Conservation (phyloP, 2,113 vertebrate genomes). For the Rynchops niger region DNA sequence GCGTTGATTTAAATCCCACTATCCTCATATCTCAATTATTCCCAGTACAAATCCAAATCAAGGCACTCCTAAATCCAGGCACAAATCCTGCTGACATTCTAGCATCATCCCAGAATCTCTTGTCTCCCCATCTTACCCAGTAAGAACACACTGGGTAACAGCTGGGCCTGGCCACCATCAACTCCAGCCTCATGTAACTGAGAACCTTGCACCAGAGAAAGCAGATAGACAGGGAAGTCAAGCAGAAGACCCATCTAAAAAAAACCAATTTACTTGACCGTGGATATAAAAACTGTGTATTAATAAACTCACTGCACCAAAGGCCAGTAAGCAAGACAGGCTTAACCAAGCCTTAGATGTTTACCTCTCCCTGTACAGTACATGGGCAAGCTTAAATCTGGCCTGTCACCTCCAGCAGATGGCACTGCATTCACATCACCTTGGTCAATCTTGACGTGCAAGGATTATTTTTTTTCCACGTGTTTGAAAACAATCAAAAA, state of each 20-base stretch:
- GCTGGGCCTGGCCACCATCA: not conserved
- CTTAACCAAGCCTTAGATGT: not conserved
- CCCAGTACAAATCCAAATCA: not conserved
- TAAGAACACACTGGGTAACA: not conserved
- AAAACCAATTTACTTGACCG: not conserved
- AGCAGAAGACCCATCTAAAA: not conserved
- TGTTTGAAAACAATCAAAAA: not conserved
- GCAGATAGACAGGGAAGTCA: not conserved
- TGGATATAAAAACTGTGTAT: not conserved
- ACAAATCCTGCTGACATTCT: not conserved
- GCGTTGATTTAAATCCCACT: not conserved
- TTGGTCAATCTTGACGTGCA: not conserved
- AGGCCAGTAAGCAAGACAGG: not conserved
- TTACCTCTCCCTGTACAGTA: no score
- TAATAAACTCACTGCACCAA: not conserved
- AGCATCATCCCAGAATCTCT: not conserved
- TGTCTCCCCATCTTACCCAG: not conserved
- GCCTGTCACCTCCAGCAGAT: not conserved
- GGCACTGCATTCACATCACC: not conserved
- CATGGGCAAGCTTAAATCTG: not conserved
- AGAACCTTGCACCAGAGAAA: not conserved
- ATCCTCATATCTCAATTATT: not conserved
- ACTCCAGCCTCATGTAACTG: not conserved
- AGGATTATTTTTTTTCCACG: not conserved
- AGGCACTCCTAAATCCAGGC: not conserved